Conservation (phyloP, 2,797 vertebrate species). For the Chaetodon trifasciatus region DNA sequence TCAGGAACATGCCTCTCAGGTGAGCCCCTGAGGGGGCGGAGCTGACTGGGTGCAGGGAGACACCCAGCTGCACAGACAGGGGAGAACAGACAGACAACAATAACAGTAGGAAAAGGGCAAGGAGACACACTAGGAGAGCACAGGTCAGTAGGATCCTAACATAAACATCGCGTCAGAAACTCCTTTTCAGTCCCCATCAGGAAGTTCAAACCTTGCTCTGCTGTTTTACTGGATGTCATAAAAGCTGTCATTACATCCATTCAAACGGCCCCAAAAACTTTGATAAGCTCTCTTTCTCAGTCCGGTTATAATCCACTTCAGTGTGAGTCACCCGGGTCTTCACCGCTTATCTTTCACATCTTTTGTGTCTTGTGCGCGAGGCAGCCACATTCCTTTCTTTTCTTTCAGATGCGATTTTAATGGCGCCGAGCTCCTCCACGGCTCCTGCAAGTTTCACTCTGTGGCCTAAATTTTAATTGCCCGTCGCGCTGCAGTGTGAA, state of each 20-base stretch:
- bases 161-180: too few relatives aligned
- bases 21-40: too few relatives aligned
- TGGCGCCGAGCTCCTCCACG: conserved; percentile 8
- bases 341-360: conserved; percentile 28
- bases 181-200: neutral
- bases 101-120: too few relatives aligned
- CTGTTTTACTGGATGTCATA: neutral
- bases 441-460: conserved; percentile 47
- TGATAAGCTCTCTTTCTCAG: conserved; percentile 8
- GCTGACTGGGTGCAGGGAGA: too few relatives aligned
- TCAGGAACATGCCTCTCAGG: too few relatives aligned
- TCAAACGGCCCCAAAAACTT: conserved; percentile 1
- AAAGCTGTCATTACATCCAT: conserved; percentile 28
- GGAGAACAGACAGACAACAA: too few relatives aligned
- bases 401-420: conserved; percentile 41
- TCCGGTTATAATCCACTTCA: conserved; percentile 13
- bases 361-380: conserved; percentile 27
- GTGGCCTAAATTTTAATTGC: conserved; percentile 48
- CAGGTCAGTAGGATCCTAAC: too few relatives aligned
- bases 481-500: conserved; percentile 40
- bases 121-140: too few relatives aligned
- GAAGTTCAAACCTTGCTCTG: neutral
- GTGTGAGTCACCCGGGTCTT: conserved; percentile 39
- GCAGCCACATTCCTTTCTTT: neutral
- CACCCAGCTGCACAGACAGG: too few relatives aligned